A percentile compares a stretch with the other conserved stretches of the same genome.
phyloP scores from a whole-genome alignment of 2,113 vertebrate species.

The Canis aureus region DNA sequence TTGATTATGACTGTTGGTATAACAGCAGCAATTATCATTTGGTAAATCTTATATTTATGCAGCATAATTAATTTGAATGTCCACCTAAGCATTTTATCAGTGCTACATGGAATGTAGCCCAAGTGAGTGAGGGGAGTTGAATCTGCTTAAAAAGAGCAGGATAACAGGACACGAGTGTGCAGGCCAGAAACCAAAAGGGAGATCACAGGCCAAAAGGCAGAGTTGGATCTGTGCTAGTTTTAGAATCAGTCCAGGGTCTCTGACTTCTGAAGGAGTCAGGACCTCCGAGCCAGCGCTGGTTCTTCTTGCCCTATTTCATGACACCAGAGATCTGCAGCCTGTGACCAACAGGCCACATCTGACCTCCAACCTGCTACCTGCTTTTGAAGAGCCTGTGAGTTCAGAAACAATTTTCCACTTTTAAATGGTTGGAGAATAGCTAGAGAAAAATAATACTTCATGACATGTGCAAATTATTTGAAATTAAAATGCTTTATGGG shows the following conservation, averaged over 20 bases:
- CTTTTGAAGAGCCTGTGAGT: not conserved
- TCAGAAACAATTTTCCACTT: not conserved
- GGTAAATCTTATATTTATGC: conserved; percentile 39
- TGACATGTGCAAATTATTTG: not conserved
- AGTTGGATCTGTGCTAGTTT: not conserved
- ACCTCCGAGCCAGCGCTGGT: not conserved
- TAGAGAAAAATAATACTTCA: not conserved
- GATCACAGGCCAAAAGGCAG: not conserved
- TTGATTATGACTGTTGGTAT: conserved; percentile 62
- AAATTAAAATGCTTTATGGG: not conserved
- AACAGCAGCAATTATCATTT: conserved; percentile 66
- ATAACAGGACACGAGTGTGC: not conserved
- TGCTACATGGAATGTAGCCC: not conserved
- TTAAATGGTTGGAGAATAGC: not conserved
- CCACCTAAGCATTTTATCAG: conserved; percentile 63
- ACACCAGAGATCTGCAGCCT: not conserved
- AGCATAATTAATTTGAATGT: conserved; percentile 64
- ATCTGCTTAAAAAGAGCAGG: conserved; percentile 6
- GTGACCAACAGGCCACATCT: not conserved
- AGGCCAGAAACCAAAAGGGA: not conserved
- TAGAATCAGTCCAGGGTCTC: not conserved
- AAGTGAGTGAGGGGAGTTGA: not conserved
- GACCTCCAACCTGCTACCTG: not conserved
- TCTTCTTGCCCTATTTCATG: not conserved
- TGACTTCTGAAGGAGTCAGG: not conserved